phyloP scores from a whole-genome alignment of 2,888 invertebrate species.

The Hypomecis punctinalis region DNA sequence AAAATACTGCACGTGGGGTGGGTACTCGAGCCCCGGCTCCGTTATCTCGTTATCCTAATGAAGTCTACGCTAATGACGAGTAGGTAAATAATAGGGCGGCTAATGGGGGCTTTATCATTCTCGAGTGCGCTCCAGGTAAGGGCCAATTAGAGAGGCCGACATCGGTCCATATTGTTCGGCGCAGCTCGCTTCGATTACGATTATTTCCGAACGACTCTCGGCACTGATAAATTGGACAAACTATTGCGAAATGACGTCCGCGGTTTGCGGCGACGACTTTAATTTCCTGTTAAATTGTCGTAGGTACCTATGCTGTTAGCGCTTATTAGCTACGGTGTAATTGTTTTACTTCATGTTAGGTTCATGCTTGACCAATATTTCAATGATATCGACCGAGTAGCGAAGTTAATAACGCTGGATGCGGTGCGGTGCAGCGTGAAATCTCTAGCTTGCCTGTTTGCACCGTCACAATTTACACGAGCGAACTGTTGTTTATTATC shows the following conservation, averaged over 20 bases:
- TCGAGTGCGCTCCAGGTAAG: slow-evolving; percentile 85
- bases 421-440: too few relatives aligned
- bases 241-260: slow-evolving; percentile 81
- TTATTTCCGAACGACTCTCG: slow-evolving; percentile 81
- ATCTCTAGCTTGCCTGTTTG: background rate
- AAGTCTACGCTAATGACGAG: slow-evolving; percentile 86
- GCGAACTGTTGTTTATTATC: background rate
- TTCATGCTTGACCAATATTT: slow-evolving; percentile 21
- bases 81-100: slow-evolving; percentile 85
- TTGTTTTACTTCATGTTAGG: slow-evolving; percentile 52
- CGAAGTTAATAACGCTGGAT: background rate
- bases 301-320: slow-evolving; percentile 46
- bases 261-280: slow-evolving; percentile 71
- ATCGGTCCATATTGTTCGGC: slow-evolving; percentile 84
- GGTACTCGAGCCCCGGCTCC: slow-evolving; percentile 72
- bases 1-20: slow-evolving; percentile 68
- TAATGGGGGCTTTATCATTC: slow-evolving; percentile 86
- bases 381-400: slow-evolving; percentile 12
- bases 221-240: slow-evolving; percentile 84
- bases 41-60: slow-evolving; percentile 86
- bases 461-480: slow-evolving; percentile 2
- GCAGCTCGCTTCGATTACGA: slow-evolving; percentile 82
- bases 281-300: slow-evolving; percentile 74
- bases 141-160: slow-evolving; percentile 84
- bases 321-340: slow-evolving; percentile 52